Percentiles rank a stretch among this genome's conserved stretches.
These are phyloP conservation scores for Brenthis hecate DNA, from an alignment of 2,888 invertebrate genomes.

Conservation along the genomic window DNA sequence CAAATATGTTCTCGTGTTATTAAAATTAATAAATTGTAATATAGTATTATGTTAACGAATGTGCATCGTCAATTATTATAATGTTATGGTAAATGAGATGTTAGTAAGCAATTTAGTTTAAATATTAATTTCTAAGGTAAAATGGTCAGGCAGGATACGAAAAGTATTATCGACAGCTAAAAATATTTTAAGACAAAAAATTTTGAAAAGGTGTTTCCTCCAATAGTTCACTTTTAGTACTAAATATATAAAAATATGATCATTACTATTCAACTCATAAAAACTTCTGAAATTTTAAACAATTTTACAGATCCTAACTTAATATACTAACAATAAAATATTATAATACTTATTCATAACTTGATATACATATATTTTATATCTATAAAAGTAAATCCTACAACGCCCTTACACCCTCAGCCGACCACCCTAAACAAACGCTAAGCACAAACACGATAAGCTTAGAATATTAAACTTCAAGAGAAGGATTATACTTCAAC, in stretches of 20 bases:
- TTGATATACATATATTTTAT: background rate
- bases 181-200: no score
- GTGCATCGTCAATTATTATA: constrained; percentile 1
- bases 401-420: constrained; percentile 8
- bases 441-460: constrained; percentile 13
- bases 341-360: background rate
- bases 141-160: no score
- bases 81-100: constrained; percentile 1
- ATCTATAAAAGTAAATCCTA: background rate
- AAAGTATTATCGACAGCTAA: no score
- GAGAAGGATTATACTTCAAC: background rate
- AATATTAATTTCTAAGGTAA: background rate
- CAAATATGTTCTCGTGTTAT: constrained; percentile 25
- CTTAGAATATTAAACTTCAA: constrained; percentile 13
- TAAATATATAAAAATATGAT: no score
- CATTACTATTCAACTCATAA: no score
- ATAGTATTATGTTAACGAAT: constrained; percentile 16
- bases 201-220: no score
- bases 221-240: no score
- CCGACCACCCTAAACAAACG: constrained; percentile 21
- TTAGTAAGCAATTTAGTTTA: background rate
- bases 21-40: constrained; percentile 29
- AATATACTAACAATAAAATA: background rate
- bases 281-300: no score
- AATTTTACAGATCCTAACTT: no score